Evolutionary conservation across 2,113 vertebrate species (phyloP).

Genomic region (Chascanopsetta lugubris): DNA sequence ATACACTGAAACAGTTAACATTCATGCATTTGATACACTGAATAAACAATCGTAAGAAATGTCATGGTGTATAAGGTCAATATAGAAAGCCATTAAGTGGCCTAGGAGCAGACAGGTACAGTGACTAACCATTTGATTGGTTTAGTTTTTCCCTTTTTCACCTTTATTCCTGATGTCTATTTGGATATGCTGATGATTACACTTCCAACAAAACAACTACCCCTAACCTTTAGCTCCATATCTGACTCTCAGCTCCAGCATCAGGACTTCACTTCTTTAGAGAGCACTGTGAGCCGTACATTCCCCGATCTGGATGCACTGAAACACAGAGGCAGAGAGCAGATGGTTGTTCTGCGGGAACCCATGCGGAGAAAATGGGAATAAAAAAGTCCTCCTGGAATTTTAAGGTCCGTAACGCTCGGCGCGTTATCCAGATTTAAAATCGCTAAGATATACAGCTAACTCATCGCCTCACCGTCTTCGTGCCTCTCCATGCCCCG

Average conservation of each 20-base stretch:
- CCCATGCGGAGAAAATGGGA: slow-evolving; percentile 40
- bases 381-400: slow-evolving; percentile 17
- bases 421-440: slow-evolving; percentile 8
- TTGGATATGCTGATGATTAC: too few relatives aligned
- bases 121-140: neutral
- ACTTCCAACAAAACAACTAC: too few relatives aligned
- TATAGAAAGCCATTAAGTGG: too few relatives aligned
- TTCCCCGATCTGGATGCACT: slow-evolving; percentile 21
- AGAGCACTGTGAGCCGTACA: slow-evolving; percentile 20
- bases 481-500: neutral
- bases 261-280: slow-evolving; percentile 42
- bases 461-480: neutral
- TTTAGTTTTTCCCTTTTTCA: neutral
- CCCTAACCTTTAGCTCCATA: slow-evolving; percentile 8
- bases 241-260: slow-evolving; percentile 7
- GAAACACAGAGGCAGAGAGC: slow-evolving; percentile 35
- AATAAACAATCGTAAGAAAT: too few relatives aligned
- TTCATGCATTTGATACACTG: too few relatives aligned
- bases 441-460: neutral
- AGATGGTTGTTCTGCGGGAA: slow-evolving; percentile 56
- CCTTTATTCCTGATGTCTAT: too few relatives aligned
- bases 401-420: neutral
- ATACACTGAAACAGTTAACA: too few relatives aligned
- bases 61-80: too few relatives aligned
- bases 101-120: too few relatives aligned